Base-by-base conservation (phyloP, 30 jellyfish, hydroid and myxozoan species). In the Hydra vulgaris region DNA sequence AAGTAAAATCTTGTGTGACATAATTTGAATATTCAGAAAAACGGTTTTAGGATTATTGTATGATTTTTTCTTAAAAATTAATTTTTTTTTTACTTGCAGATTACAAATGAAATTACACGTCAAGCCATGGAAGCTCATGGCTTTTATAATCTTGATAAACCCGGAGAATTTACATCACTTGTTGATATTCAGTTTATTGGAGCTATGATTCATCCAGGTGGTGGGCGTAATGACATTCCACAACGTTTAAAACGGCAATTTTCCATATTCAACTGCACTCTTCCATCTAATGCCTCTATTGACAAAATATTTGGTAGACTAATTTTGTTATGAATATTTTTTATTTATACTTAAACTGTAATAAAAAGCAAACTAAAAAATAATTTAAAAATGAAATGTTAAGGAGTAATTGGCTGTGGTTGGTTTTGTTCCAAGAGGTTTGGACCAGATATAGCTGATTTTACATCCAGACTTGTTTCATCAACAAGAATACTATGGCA, bases 171-270 rank as follows among this genome's bases (percentile, higher is more conserved):
- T 76, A 90, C 97, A 17, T 84, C 86, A 78, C 83, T 90, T 24
- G 97, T 85, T 23, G 97, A 90, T 56, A 85, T 90, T 24, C 97
- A 90, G 72, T 90, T 85, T 82, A 79, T 90, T 26, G 97, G 95
- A 54, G 97, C 97, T 56, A 90, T 90, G 97, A 90, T 90, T 25
- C 97, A 90, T 61, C 97, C 97, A 23, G 97, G 97, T 21, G 97
- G 97, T 21, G 97, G 97, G 21, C 66, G 97, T 53, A 90, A 90
- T 71, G 97, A 90, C 71, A 85, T 90, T 21, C 97, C 97, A 7
- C 90, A 92, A 74, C 95, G 97, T 26, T 74, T 90, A 73, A 90
- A 90, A 66, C 53, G 97, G 24, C 95, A 86, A 54, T 90, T 84
- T 78, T 90, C 97, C 3, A 84, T 90, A 8, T 90, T 90, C 88